These are phyloP conservation scores for Agelaius tricolor DNA, from an alignment of 2,113 vertebrate genomes.

Conservation along the genomic window DNA sequence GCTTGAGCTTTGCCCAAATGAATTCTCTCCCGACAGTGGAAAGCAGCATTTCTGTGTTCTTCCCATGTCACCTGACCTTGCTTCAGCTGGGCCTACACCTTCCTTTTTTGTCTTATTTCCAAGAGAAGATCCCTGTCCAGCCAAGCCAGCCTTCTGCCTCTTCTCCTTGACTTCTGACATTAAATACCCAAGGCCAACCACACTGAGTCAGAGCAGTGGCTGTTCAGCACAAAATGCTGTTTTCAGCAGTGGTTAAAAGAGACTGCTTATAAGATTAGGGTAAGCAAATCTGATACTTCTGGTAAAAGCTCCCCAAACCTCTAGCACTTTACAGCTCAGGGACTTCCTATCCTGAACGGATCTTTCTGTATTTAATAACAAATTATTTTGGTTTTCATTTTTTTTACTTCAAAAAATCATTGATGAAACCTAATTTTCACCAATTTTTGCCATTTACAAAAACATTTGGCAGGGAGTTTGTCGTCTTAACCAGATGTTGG, in stretches of 20 bases:
- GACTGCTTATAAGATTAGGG: background rate
- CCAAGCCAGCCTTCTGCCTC: background rate
- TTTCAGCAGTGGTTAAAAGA: background rate
- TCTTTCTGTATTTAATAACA: background rate
- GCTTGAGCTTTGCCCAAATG: background rate
- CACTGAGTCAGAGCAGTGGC: background rate
- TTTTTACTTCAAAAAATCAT: background rate
- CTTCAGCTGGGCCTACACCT: background rate
- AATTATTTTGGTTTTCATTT: background rate
- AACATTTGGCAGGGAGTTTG: background rate
- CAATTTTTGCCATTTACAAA: background rate
- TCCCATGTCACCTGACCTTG: background rate
- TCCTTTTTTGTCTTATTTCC: background rate
- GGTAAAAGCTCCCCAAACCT: background rate
- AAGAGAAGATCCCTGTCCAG: background rate
- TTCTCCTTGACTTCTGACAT: background rate
- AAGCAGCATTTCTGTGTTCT: background rate
- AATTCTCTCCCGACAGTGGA: background rate
- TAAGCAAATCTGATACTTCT: background rate
- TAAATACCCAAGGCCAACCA: fast-evolving
- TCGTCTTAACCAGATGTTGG: background rate
- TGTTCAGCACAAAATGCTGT: background rate
- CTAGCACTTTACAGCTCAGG: background rate
- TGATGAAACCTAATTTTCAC: background rate
- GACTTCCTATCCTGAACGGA: background rate